Evolutionary conservation across 2,797 vertebrate species (phyloP), one percentile per base, ranked within the genome.

Genomic region (Centropyge bicolor): DNA sequence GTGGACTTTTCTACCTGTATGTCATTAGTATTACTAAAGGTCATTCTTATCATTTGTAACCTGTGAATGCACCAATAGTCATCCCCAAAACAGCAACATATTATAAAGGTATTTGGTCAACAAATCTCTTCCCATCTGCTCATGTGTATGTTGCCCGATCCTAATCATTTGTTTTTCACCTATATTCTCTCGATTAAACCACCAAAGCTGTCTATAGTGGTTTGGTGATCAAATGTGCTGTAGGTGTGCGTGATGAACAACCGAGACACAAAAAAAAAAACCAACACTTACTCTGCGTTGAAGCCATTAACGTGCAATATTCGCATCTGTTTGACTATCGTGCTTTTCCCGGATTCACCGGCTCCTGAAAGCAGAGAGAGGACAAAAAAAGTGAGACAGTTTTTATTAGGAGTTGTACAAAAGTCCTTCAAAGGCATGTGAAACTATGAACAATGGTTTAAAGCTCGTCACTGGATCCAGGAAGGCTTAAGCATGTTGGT

Each of bases 291-390:
- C 98, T 99, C 98, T 95, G 98, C 96, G 88, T 99, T 99, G 96
- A 99, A 99, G 95, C 98, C 98, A 90, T 99, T 98, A 80, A 99
- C 98, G 85, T 99, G 98, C 91, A 99, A 93, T 95, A 99, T 99
- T 93, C 97, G 95, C 98, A 99, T 99, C 91, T 99, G 98, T 93
- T 99, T 99, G 91, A 99, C 98, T 95, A 99, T 99, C 93, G 98
- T 99, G 95, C 98, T 99, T 92, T 99, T 99, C 92, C 98, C 98
- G 20, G 98, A 99, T 94, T 99, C 98, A 89, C 98, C 98, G 83
- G 98, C 98, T 83, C 98, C 98, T 99, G 94, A 93, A 95, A 96
- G 83, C 82, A 94, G 59, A 91, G 38, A 71, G 8, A 70, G 11
- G 52, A 80, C 80, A 94, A 49, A 83, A 11, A 80, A 59, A 73